Evolutionary conservation across 23 tunicate genomes (phyloP).

Genomic region (Halocynthia roretzi): DNA sequence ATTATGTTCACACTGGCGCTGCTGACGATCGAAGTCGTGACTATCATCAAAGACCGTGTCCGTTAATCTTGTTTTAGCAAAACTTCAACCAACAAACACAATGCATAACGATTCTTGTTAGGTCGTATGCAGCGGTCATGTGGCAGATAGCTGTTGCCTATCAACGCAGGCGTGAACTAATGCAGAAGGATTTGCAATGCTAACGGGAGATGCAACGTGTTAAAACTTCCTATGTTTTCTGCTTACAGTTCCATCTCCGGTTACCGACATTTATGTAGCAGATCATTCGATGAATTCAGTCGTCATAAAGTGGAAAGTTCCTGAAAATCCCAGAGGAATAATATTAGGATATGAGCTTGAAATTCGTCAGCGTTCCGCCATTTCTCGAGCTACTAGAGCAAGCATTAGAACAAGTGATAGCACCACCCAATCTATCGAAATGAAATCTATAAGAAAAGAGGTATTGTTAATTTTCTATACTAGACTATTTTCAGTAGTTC

Average conservation of each 20-base stretch:
- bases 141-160: no score
- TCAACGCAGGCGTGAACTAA: no score
- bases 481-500: not conserved
- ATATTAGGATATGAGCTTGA: slow-evolving; percentile 50
- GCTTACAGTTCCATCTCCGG: slow-evolving; percentile 55
- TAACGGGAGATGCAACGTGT: not conserved
- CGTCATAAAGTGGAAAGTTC: slow-evolving; percentile 40
- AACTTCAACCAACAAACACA: no score
- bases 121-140: no score
- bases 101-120: no score
- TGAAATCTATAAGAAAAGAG: not conserved
- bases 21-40: no score
- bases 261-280: slow-evolving; percentile 23
- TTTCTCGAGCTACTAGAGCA: not conserved
- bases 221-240: not conserved
- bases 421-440: not conserved
- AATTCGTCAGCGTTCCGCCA: not conserved
- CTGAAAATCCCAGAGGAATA: slow-evolving; percentile 38
- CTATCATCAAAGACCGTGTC: no score
- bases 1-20: no score
- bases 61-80: no score
- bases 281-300: slow-evolving; percentile 18
- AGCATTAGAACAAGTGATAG: not conserved
- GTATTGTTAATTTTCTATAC: not conserved
- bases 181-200: not conserved